Conservation (phyloP, 2,888 invertebrate species). For the Tuberolachnus salignus region DNA sequence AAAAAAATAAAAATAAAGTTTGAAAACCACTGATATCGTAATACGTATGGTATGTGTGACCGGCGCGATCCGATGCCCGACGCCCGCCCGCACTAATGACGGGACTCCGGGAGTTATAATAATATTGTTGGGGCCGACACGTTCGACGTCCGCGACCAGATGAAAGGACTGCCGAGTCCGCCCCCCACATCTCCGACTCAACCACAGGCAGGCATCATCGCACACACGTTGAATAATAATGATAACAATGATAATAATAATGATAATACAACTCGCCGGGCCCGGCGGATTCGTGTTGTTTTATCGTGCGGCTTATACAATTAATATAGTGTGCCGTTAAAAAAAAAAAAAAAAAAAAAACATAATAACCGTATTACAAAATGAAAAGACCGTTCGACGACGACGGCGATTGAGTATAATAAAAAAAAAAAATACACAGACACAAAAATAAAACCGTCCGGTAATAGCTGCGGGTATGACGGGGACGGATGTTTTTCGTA, state of each 20-base stretch:
- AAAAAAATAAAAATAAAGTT: no score
- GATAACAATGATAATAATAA: not conserved
- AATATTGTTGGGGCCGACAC: not conserved
- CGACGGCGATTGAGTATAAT: no score
- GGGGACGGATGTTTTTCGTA: no score
- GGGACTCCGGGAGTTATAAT: slow-evolving; percentile 6
- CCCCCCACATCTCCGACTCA: no score
- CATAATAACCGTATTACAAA: not conserved
- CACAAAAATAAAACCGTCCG: no score
- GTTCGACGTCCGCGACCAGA: slow-evolving; percentile 5
- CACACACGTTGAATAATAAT: not conserved
- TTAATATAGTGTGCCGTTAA: not conserved
- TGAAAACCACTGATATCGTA: no score
- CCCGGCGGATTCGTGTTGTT: not conserved
- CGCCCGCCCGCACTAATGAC: slow-evolving; percentile 19
- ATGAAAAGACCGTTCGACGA: not conserved
- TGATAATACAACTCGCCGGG: not conserved
- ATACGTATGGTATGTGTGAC: no score
- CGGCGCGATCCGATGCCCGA: no score
- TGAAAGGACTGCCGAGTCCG: slow-evolving; percentile 3
- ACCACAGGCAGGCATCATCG: not conserved
- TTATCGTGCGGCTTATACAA: not conserved
- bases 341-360: no score
- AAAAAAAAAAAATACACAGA: no score
- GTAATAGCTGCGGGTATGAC: no score